phyloP scores from a whole-genome alignment of 1,140 invertebrate species.

The Amyelois transitella region DNA sequence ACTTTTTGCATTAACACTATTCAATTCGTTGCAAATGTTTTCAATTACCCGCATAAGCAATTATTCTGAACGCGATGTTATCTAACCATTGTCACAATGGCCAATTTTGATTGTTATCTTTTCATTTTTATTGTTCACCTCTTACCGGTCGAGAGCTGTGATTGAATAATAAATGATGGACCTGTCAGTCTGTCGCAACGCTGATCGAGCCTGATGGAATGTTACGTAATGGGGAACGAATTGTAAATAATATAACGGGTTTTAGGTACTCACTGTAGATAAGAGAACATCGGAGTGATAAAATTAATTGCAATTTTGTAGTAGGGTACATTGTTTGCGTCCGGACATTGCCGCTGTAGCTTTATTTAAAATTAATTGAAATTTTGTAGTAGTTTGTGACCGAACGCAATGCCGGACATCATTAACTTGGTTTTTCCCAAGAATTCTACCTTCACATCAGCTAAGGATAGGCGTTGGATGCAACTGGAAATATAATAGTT shows the following conservation, averaged over 20 bases:
- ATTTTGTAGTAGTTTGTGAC: too few species aligned
- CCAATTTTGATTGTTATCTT: neutral
- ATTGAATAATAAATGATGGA: neutral
- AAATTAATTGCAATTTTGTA: too few species aligned
- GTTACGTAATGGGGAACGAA: neutral
- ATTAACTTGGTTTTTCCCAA: too few species aligned
- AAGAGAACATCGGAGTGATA: too few species aligned
- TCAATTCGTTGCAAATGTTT: neutral
- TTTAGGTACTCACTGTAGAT: neutral
- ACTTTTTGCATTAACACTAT: neutral
- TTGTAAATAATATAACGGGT: neutral
- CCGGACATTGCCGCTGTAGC: too few species aligned
- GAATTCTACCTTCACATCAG: too few species aligned
- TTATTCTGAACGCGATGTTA: neutral
- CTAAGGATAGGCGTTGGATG: too few species aligned
- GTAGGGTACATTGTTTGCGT: too few species aligned
- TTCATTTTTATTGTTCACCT: neutral
- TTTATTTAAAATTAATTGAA: too few species aligned
- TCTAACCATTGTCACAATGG: neutral
- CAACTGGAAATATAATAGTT: too few species aligned
- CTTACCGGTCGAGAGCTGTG: neutral
- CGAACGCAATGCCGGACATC: too few species aligned
- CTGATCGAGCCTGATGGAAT: neutral
- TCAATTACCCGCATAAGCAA: neutral
- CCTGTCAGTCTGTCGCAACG: neutral